A percentile compares a stretch with the other conserved stretches of the same genome.
Conservation (phyloP, 2,888 invertebrate species). For the Galerucella calmariensis region DNA sequence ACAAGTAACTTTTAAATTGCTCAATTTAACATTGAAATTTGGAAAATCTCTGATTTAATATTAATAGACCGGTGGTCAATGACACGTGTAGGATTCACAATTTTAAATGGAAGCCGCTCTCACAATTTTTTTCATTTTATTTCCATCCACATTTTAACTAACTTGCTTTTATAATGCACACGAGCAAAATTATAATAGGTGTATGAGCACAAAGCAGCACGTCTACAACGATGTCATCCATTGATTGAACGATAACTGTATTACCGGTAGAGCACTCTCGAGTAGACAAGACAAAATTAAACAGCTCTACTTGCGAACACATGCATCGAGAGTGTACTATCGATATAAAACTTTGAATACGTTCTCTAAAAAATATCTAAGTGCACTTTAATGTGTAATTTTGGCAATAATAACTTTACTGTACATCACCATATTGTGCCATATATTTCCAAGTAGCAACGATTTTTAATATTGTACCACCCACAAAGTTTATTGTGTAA, state of each 20-base stretch:
- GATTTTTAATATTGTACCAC: neutral
- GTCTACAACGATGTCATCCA: neutral
- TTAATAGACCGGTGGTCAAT: too few relatives aligned
- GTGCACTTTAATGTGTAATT: neutral
- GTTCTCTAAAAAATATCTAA: neutral
- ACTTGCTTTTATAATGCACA: neutral
- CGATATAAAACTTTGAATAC: neutral
- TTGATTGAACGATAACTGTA: neutral
- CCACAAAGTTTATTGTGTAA: neutral
- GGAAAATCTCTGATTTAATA: neutral
- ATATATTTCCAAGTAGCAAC: neutral
- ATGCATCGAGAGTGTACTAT: neutral
- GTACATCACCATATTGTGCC: constrained; percentile 4
- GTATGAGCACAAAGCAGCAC: neutral
- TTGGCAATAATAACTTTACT: constrained; percentile 3
- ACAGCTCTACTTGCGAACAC: neutral
- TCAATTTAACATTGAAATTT: neutral
- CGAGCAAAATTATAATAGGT: neutral
- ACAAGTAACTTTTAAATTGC: neutral
- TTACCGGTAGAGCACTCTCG: neutral
- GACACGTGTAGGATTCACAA: too few relatives aligned
- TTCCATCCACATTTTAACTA: too few relatives aligned
- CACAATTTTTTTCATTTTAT: too few relatives aligned
- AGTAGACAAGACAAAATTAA: neutral
- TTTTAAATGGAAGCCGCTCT: too few relatives aligned